These are phyloP conservation scores for Venustaconcha ellipsiformis DNA, from an alignment of 1,140 invertebrate genomes.

Conservation along the genomic window DNA sequence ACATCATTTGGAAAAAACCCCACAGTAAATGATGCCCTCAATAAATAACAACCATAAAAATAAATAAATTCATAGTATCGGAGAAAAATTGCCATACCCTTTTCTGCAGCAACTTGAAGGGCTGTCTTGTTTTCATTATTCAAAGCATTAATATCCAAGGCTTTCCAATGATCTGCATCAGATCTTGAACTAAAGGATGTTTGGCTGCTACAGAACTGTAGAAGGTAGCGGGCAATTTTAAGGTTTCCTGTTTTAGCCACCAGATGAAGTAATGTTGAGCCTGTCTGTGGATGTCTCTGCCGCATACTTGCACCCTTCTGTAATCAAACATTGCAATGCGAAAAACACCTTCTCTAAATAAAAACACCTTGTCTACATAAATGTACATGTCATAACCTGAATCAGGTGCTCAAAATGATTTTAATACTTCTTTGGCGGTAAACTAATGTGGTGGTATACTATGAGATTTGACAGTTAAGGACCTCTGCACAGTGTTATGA, in stretches of 20 bases:
- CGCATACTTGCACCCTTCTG: slow-evolving; percentile 59
- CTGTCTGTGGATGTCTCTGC: slow-evolving; percentile 47
- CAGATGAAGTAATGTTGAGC: slow-evolving; percentile 55
- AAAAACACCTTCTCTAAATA: too few relatives aligned
- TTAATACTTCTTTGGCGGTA: too few relatives aligned
- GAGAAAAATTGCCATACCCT: slow-evolving; percentile 40
- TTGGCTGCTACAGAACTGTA: slow-evolving; percentile 39
- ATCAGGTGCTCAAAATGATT: too few relatives aligned
- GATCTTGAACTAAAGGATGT: neutral
- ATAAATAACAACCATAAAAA: neutral
- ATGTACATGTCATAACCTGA: too few relatives aligned
- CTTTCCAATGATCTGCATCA: slow-evolving; percentile 5
- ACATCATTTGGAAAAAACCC: too few relatives aligned
- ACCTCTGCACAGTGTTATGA: too few relatives aligned
- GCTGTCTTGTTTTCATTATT: slow-evolving; percentile 56
- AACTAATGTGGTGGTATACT: too few relatives aligned
- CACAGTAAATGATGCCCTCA: neutral
- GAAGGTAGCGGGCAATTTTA: slow-evolving; percentile 47
- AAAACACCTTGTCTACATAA: too few relatives aligned
- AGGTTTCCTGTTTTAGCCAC: slow-evolving; percentile 50
- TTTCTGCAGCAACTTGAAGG: slow-evolving; percentile 61
- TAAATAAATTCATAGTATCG: neutral
- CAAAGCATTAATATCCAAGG: slow-evolving; percentile 57
- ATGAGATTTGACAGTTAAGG: too few relatives aligned
- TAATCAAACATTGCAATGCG: neutral